Conservation (phyloP, 2,113 vertebrate genomes). For the Sylvicapra grimmia region DNA sequence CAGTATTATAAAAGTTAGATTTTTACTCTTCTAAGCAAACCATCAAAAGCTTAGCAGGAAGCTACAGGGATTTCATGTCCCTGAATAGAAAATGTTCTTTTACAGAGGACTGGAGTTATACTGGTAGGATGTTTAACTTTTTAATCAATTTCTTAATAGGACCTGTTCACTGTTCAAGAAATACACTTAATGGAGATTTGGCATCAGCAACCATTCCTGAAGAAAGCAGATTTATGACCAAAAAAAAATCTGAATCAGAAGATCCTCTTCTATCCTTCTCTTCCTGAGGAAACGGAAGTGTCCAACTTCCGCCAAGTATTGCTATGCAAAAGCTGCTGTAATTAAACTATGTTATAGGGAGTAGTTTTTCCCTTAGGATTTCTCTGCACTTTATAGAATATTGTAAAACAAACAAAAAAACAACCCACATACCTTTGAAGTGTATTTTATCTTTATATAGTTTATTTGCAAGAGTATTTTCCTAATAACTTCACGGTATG, state of each 20-base stretch:
- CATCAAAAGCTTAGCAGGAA: not conserved
- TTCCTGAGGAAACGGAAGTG: slow-evolving; percentile 78
- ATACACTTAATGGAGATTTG: slow-evolving; percentile 84
- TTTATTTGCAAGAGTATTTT: slow-evolving; percentile 88
- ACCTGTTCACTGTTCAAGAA: slow-evolving; percentile 79
- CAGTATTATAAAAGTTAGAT: not conserved
- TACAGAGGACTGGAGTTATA: not conserved
- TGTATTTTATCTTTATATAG: slow-evolving; percentile 89
- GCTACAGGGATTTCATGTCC: not conserved
- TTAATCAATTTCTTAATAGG: slow-evolving; percentile 73
- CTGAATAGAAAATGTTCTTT: not conserved
- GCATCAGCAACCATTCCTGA: slow-evolving; percentile 81
- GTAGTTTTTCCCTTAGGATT: slow-evolving; percentile 83
- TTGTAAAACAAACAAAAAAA: slow-evolving; percentile 74
- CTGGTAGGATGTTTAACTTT: not conserved
- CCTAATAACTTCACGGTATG: slow-evolving; percentile 83
- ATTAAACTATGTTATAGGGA: slow-evolving; percentile 79
- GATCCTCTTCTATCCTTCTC: slow-evolving; percentile 76
- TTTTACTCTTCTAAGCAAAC: not conserved
- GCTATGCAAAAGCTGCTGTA: slow-evolving; percentile 88
- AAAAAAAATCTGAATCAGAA: slow-evolving; percentile 78
- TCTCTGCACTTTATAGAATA: slow-evolving; percentile 89
- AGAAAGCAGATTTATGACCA: slow-evolving; percentile 77
- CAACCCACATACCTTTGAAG: slow-evolving; percentile 78
- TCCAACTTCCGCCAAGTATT: slow-evolving; percentile 79